Percentiles rank a stretch among this genome's conserved stretches.
Conservation (phyloP, 2,113 vertebrate genomes). For the Egretta garzetta region DNA sequence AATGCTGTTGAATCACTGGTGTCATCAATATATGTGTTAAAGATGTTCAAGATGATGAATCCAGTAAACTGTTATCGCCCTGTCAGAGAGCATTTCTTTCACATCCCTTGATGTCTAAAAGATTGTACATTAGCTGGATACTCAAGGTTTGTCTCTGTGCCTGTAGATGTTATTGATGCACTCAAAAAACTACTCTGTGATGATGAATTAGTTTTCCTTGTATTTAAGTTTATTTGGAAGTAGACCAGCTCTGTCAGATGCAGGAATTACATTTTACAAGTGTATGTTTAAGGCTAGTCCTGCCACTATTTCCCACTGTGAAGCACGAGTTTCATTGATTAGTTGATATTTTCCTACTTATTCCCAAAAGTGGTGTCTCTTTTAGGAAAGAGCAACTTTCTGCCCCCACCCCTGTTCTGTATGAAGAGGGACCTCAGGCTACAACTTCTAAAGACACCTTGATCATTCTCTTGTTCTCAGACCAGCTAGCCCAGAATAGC, state of each 20-base stretch:
- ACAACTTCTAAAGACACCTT: not conserved
- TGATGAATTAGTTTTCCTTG: not conserved
- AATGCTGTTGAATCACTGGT: not conserved
- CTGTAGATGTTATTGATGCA: not conserved
- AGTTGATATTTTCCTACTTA: no score
- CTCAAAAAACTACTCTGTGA: not conserved
- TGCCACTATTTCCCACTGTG: not conserved
- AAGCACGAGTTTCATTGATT: not conserved
- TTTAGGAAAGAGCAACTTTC: not conserved
- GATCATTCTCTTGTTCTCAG: not conserved
- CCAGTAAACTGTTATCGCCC: not conserved
- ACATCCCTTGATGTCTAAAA: not conserved
- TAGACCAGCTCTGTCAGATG: not conserved
- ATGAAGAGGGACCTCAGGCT: not conserved
- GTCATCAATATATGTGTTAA: not conserved
- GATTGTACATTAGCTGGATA: not conserved
- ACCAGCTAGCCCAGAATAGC: not conserved
- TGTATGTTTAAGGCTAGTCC: not conserved
- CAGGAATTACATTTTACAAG: not conserved
- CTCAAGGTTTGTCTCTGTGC: not conserved
- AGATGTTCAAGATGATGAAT: not conserved
- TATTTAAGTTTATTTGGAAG: not conserved
- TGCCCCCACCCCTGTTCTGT: not conserved
- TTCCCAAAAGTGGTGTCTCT: not conserved
- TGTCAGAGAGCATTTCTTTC: not conserved